Conservation (phyloP, 2,888 invertebrate species). For the Theodoxus fluviatilis region DNA sequence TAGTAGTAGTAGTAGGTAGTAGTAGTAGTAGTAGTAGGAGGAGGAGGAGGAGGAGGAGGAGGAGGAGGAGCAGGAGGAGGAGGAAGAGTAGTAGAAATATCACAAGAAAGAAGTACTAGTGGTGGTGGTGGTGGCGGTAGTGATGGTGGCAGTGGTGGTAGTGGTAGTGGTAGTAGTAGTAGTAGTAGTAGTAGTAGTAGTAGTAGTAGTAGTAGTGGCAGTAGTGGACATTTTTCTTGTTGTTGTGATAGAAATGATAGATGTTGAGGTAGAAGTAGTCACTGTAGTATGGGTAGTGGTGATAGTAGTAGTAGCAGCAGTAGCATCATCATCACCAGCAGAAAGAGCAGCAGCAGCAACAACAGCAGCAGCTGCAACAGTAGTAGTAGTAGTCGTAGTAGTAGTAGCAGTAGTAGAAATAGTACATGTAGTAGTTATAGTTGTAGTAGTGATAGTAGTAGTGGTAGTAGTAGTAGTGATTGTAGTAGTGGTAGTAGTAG, state of each 20-base stretch:
- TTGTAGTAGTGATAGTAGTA: constrained; percentile 2
- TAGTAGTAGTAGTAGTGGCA: not conserved
- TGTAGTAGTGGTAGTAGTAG: not conserved
- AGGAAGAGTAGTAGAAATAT: not conserved
- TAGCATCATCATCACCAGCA: not conserved
- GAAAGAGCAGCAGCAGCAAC: not conserved
- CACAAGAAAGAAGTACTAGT: not conserved
- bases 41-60: not conserved
- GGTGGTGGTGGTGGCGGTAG: not conserved
- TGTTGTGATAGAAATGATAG: not conserved
- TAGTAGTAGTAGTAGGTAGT: not conserved
- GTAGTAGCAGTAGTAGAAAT: not conserved
- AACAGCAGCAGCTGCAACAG: not conserved
- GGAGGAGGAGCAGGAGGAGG: not conserved
- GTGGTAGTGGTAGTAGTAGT: not conserved
- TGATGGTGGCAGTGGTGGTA: not conserved
- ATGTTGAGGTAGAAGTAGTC: not conserved
- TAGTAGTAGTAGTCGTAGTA: not conserved
- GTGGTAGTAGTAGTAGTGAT: not conserved
- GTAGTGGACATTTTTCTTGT: not conserved
- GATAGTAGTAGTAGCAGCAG: constrained; percentile 9
- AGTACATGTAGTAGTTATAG: not conserved
- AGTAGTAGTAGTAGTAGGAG: too few relatives aligned
- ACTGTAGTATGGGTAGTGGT: not conserved
- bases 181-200: not conserved